Base-by-base conservation (phyloP, 2,888 invertebrate species). In the Tiphia femorata region DNA sequence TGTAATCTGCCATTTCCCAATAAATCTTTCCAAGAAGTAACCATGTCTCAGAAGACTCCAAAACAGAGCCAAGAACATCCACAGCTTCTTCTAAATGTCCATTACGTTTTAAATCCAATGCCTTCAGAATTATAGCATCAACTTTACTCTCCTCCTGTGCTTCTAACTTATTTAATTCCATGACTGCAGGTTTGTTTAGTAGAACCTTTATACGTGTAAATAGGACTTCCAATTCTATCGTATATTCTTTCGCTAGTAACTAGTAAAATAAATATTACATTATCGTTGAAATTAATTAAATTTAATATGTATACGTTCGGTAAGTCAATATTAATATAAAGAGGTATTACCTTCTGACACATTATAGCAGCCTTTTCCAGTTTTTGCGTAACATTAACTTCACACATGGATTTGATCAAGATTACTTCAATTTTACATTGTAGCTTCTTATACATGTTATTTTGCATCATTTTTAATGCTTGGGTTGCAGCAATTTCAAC, bases 11-110 rank as follows among this genome's bases (percentile, higher is more conserved):
- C 14, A 87, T 74, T 72, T 87, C 83, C 87, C 88, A 90, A 78
- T 89, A 87, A 49, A 90, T 85, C 73, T 85, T 84, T 1, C 90
- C 91, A 46, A 90, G 82, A 76, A 88, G 86, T 54, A 88, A 83
- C 84, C 87, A 87, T 62, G 86, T 86, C 55, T 89, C 84, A 12
- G 86, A 81, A 61, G 82, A 79, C 55, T 87, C 84, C 46, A 78
- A 76, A 49, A 84, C 76, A 35, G 80, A 77, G 62, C 86, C 81
- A 42, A 93, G 76, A 23, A 88, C 72, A 52, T 84, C 76, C 38
- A 89, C 75, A 3, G 89, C 88, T 75, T 91, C 87, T 17, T 84
- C 78, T 54, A 86, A 85, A 56, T 86, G 85, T 30, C 82, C 81
- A 73, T 87, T 80, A 69, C 86, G 86, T 33, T 87, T 82, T 40